Base-by-base conservation (phyloP, 2,797 vertebrate genomes). In the Eulemur coronatus region DNA sequence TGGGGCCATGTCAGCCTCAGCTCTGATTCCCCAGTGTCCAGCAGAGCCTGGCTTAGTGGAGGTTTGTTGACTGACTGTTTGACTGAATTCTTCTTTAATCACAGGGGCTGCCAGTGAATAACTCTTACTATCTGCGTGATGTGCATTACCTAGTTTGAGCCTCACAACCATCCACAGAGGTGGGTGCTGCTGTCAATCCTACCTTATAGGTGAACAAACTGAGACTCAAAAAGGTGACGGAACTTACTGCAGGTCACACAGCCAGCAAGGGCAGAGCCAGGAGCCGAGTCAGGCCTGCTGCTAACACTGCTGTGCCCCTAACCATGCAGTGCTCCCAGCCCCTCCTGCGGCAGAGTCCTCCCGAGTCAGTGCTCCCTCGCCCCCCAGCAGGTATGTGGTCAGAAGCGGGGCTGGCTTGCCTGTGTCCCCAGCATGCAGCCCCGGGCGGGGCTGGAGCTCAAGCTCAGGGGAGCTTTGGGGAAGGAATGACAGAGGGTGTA, bases 51-150 rank as follows among this genome's bases (percentile, higher is more conserved):
- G 69, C 70, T 87, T 41, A 10, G 3, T 12, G 52, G 33, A 84
- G 67, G 63, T 70, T 59, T 73, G 87, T 22, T 81, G 78, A 96
- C 57, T 35, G 78, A 80, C 86, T 30, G 2, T 73, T 11, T 20
- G 20, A 48, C 10, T 35, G 65, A 88, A 84, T 35, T 72, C 67
- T 33, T 50, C 79, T 85, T 81, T 81, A 46, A 52, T 81, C 20
- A 65, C 79, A 85, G 20, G 28, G 69, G 28, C 52, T 28, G 35
- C 84, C 46, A 55, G 14, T 52, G 35, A 57, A 72, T 35, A 78
- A 35, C 22, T 46, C 82, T 59, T 63, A 28, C 38, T 70, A 5
- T 50, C 55, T 59, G 17, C 5, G n/a, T n/a, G 38, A 46, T 4
- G 11, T 26, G 28, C 82, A 33, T 76, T 20, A 69, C 33, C 59